phyloP scores from a whole-genome alignment of 2,797 vertebrate species.

The Anabas testudineus region DNA sequence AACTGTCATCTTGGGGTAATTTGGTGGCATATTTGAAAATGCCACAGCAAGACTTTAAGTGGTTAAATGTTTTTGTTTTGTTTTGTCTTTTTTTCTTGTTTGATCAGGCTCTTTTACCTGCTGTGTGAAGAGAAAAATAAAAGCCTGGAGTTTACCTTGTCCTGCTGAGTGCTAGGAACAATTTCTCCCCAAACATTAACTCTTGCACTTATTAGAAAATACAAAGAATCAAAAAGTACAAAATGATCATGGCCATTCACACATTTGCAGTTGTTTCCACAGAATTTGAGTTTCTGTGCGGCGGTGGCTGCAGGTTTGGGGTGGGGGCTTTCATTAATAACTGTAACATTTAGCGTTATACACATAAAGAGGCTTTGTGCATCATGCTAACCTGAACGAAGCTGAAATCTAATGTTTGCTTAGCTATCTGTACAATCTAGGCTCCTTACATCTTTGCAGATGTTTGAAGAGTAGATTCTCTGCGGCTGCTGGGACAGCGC shows the following conservation, averaged over 20 bases:
- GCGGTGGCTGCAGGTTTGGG: no score
- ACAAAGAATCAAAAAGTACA: not conserved
- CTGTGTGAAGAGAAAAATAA: conserved; percentile 39
- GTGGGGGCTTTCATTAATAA: no score
- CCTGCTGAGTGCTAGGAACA: conserved; percentile 25
- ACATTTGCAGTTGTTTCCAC: not conserved
- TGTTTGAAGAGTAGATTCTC: no score
- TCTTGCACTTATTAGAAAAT: conserved; percentile 13
- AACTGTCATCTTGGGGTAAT: conserved; percentile 55
- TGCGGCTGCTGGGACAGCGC: no score
- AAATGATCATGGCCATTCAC: not conserved
- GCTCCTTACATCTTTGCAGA: no score
- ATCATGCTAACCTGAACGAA: no score
- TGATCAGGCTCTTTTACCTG: conserved; percentile 42
- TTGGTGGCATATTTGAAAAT: conserved; percentile 64
- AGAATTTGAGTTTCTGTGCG: no score
- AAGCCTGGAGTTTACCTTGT: conserved; percentile 22
- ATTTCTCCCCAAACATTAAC: conserved; percentile 24
- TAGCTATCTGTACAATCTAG: no score
- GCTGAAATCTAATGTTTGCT: no score
- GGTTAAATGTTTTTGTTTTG: conserved; percentile 56
- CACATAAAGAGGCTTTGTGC: no score
- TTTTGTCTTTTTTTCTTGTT: no score
- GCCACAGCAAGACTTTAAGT: conserved; percentile 48
- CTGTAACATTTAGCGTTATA: no score